Evolutionary conservation across 2,113 vertebrate genomes (phyloP), one percentile per base, ranked within the genome.

Genomic region (Balaeniceps rex): DNA sequence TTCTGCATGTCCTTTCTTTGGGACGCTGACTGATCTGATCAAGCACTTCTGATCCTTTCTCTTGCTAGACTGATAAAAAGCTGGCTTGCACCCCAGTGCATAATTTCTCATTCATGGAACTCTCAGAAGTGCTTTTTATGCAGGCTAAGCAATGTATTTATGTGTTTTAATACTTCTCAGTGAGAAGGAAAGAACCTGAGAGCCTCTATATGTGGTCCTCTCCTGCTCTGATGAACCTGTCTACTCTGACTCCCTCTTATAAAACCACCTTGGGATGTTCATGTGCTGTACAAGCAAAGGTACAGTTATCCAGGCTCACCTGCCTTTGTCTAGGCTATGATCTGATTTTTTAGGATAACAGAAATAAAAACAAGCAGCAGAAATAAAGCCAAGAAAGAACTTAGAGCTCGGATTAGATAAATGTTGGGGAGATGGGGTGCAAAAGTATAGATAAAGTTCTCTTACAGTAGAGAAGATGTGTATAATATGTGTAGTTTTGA

Each of bases 401-500:
- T 55, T 4, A 0, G n/a, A 68, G 60, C 57, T 76, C 3, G 1
- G 36, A 14, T 70, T 74, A 55, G 31, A 10, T 75, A 34, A 61
- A n/a, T 26, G 7, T 3, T 28, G 16, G n/a, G 23, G 24, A 63
- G 55, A 22, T 23, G 16, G 13, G 71, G 7, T 82, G 49, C 52
- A 64, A 23, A 52, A 42, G 8, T 18, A 2, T 15, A 9, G 69
- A 5, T 34, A 6, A 58, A 88, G 4, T 7, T 55, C 14, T 76
- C 36, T 49, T 28, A 26, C 58, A 69, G 51, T 6, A 36, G 61
- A 12, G 18, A 10, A 40, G n/a, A 54, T 5, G 24, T n/a, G 34
- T 40, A 3, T 31, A 22, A 8, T 7, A 34, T 0, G 4, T 34
- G 31, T 13, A n/a, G 13, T 63, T 42, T 5, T 2, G 51, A 9